Conservation (phyloP, 2,888 invertebrate species). For the Acronicta psi region DNA sequence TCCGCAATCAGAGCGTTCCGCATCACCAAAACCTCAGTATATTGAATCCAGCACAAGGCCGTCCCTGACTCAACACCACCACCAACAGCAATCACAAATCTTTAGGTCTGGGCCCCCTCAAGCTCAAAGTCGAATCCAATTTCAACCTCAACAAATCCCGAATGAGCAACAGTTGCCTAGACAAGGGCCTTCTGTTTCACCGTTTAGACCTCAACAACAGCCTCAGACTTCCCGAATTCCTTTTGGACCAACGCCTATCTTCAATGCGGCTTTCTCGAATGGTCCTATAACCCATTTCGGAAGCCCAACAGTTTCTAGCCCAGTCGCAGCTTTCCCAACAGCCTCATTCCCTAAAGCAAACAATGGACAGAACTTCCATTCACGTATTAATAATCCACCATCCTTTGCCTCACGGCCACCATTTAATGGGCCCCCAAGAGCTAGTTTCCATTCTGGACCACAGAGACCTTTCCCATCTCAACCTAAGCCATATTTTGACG, state of each 20-base stretch:
- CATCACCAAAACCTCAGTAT: conserved; percentile 69
- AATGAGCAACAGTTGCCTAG: conserved; percentile 83
- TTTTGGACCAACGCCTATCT: conserved; percentile 73
- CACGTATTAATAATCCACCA: conserved; percentile 70
- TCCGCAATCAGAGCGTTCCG: conserved; percentile 72
- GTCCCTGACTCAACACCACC: conserved; percentile 61
- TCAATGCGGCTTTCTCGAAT: conserved; percentile 72
- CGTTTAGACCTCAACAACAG: conserved; percentile 75
- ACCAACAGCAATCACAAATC: conserved; percentile 56
- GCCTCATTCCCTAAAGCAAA: conserved; percentile 73
- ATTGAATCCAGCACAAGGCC: conserved; percentile 68
- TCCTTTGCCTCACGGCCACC: conserved; percentile 74
- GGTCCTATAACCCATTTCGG: conserved; percentile 70
- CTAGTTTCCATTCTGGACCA: conserved; percentile 84
- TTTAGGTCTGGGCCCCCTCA: conserved; percentile 74
- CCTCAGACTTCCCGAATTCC: conserved; percentile 71
- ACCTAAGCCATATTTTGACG: conserved; percentile 81
- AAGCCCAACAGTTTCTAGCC: conserved; percentile 76
- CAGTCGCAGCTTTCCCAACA: conserved; percentile 72
- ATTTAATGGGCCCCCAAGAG: conserved; percentile 80
- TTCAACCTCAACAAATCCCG: conserved; percentile 78
- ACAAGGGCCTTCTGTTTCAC: conserved; percentile 78
- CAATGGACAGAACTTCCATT: conserved; percentile 71
- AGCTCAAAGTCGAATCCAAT: conserved; percentile 84
- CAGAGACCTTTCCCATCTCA: conserved; percentile 87